Evolutionary conservation across 2,888 invertebrate species (phyloP).

Genomic region (Drosophila histrio): DNA sequence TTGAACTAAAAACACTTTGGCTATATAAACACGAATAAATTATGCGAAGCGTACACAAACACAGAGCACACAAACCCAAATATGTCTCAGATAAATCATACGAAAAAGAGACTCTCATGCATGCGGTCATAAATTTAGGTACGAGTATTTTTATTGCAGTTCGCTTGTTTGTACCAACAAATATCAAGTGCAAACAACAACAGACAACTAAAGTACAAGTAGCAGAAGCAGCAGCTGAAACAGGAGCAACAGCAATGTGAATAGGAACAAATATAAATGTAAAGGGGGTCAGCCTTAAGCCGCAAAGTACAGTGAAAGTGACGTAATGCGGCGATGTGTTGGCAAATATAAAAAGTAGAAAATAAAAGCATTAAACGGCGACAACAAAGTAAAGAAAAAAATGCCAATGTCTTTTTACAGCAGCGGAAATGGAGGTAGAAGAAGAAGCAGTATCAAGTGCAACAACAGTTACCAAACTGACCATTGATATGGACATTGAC

Average conservation of each 20-base stretch:
- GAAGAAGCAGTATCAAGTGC: constrained; percentile 17
- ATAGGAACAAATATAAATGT: constrained; percentile 34
- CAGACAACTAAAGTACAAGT: constrained; percentile 3
- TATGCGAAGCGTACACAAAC: constrained; percentile 43
- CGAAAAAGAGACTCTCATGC: constrained; percentile 47
- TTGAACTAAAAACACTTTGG: constrained; percentile 59
- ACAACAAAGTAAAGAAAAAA: constrained; percentile 56
- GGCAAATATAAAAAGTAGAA: constrained; percentile 28
- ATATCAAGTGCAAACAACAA: constrained; percentile 51
- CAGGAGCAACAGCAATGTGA: constrained; percentile 4
- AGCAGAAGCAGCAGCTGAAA: not conserved
- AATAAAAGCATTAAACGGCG: constrained; percentile 61
- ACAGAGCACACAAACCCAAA: constrained; percentile 21
- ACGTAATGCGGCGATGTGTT: constrained; percentile 58
- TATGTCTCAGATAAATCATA: constrained; percentile 63
- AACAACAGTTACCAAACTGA: constrained; percentile 32
- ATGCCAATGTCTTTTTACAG: constrained; percentile 61
- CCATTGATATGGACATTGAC: constrained; percentile 39
- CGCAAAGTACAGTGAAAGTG: constrained; percentile 71
- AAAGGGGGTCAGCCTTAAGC: constrained; percentile 45
- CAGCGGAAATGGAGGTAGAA: constrained; percentile 23
- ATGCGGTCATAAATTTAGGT: constrained; percentile 63
- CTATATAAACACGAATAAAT: constrained; percentile 53
- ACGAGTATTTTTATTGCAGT: constrained; percentile 68
- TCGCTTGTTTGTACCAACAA: constrained; percentile 65